Evolutionary conservation across 2,797 vertebrate genomes (phyloP).

Genomic region (Erpetoichthys calabaricus): DNA sequence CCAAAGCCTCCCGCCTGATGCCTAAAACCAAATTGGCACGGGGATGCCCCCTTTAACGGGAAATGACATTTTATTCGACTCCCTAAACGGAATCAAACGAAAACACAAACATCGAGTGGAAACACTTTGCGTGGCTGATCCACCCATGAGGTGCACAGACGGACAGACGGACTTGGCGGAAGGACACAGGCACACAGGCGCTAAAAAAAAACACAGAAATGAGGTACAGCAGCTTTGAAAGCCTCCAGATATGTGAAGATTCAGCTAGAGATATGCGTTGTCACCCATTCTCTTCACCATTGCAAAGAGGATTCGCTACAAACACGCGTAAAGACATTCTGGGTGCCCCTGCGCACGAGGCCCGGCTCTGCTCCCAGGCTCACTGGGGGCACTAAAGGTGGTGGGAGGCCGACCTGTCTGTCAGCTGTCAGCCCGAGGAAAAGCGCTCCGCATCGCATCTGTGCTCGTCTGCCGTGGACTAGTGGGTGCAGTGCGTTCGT

Average conservation of each 20-base stretch:
- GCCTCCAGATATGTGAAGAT: constrained; percentile 16
- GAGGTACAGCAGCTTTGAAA: constrained; percentile 38
- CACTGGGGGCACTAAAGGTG: constrained; percentile 27
- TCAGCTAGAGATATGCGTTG: constrained; percentile 1
- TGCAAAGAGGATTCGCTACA: too few relatives aligned
- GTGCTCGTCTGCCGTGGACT: constrained; percentile 36
- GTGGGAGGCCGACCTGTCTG: constrained; percentile 45
- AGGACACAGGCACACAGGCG: too few relatives aligned
- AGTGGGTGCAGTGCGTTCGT: constrained; percentile 20
- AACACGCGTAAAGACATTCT: constrained; percentile 25
- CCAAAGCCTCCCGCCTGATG: too few relatives aligned
- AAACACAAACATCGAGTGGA: too few relatives aligned
- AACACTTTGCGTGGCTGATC: too few relatives aligned
- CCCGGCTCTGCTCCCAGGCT: constrained; percentile 31
- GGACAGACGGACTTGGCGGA: too few relatives aligned
- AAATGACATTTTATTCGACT: too few relatives aligned
- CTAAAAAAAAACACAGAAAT: constrained; percentile 27
- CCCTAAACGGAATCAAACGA: too few relatives aligned
- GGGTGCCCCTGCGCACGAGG: constrained; percentile 44
- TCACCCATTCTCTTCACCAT: constrained; percentile 23
- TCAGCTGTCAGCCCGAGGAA: constrained; percentile 45
- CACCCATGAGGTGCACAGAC: too few relatives aligned
- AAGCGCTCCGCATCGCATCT: constrained; percentile 52
- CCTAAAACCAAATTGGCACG: too few relatives aligned
- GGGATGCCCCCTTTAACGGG: too few relatives aligned